Evolutionary conservation across 2,888 invertebrate species (phyloP), one percentile per base, ranked within the genome.

Genomic region (Drosophila kokeensis): DNA sequence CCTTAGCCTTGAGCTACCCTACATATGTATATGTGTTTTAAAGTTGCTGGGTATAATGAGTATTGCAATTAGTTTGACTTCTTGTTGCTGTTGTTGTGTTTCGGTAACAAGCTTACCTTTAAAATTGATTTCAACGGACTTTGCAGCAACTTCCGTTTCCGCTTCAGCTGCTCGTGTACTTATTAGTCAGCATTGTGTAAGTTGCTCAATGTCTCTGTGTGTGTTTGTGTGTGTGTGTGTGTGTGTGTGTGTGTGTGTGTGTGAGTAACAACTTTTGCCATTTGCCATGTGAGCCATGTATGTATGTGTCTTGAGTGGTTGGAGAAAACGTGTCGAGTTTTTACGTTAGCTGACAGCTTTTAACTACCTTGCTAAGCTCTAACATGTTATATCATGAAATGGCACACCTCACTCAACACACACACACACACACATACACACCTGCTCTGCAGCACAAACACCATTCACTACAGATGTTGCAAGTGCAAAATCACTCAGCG

Each of bases 111-210:
- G 85, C 89, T 87, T 78, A 83, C 79, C 76, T 87, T 85, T 83
- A 71, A 89, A 87, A 89, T 87, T 87, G 87, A 87, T 87, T 87
- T 89, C 89, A 80, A 82, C 82, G 69, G 86, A 86, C 85, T 85
- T 86, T 78, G 82, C 69, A 88, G 83, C 85, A 85, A 85, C 83
- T 88, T 85, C 88, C 88, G 88, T 80, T 88, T 88, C 88, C 88
- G 86, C 73, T 76, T 66, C 58, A 75, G 72, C 55, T 73, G 71
- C 67, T 63, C 73, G 80, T 73, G 72, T 83, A 73, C 76, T 78
- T 76, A 79, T 79, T 79, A 79, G 79, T 79, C 63, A 60, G 66
- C 69, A 79, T 79, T 79, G 79, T 79, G 38, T 64, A 64, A 69
- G 52, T 69, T 79, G 24, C 53, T 15, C 38, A 30, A 59, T 30